A percentile compares a stretch with the other conserved stretches of the same genome.
Conservation (phyloP, 2,113 vertebrate genomes). For the Parus major region DNA sequence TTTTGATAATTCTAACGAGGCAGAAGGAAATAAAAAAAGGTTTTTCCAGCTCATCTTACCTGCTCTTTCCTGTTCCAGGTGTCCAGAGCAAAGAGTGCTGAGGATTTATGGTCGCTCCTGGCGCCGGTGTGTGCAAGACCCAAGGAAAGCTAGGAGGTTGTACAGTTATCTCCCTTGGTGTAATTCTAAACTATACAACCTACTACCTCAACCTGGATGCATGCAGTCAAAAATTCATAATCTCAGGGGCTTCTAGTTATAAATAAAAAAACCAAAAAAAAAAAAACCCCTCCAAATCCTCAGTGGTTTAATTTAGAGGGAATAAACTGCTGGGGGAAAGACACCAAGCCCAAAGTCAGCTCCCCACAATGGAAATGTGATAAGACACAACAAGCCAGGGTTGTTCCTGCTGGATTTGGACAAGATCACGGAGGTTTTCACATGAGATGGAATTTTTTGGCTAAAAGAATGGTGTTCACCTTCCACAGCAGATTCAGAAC, state of each 20-base stretch:
- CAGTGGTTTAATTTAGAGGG: not conserved
- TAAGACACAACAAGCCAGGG: not conserved
- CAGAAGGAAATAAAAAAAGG: not conserved
- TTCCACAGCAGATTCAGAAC: not conserved
- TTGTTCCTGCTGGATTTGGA: not conserved
- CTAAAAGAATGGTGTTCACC: not conserved
- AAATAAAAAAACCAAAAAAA: not conserved
- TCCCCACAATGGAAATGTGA: not conserved
- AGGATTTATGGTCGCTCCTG: constrained; percentile 58
- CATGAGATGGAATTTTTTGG: not conserved
- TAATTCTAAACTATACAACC: constrained; percentile 99
- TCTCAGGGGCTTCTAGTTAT: constrained; percentile 8
- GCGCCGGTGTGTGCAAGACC: constrained; percentile 80
- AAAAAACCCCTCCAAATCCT: not conserved
- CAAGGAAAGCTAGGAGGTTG: constrained; percentile 99
- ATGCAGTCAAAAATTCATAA: constrained; percentile 75
- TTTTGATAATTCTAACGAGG: not conserved
- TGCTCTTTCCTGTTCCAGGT: constrained; percentile 48
- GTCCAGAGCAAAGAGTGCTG: constrained; percentile 54
- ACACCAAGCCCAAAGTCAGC: not conserved
- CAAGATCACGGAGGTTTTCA: not conserved
- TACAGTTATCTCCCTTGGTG: constrained; percentile 99
- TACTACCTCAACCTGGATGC: constrained; percentile 98
- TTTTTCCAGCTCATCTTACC: constrained; percentile 71
- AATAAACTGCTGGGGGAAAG: not conserved